Base-by-base conservation (phyloP, 2,797 vertebrate genomes). In the Gambusia yucatana region DNA sequence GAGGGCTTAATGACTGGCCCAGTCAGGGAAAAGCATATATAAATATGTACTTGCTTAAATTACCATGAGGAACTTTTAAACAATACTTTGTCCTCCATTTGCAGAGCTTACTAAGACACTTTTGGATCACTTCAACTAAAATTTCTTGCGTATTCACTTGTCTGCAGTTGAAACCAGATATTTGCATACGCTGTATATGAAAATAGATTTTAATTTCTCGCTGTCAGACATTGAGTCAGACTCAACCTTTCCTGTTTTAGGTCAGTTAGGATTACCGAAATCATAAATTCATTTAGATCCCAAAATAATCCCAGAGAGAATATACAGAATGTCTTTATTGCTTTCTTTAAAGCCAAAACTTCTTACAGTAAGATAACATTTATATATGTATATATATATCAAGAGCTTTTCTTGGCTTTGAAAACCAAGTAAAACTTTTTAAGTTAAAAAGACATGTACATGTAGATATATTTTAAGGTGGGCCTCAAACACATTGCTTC, bases 1-100 rank as follows among this genome's bases (percentile, higher is more conserved):
- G 88, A 91, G 85, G 83, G 83, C 83, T 90, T 93, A 93, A 95
- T 92, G 90, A 93, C 88, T 55, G 73, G 75, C 82, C 81, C 72
- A 67, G 82, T 76, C 71, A 0, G 79, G 79, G 72, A 78, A 79
- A 43, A 82, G 71, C 72, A 73, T 87, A 73, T 73, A 48, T 76
- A 50, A 77, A 61, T 83, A 73, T 78, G 69, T 79, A 69, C 78
- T 75, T 79, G 44, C 72, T 76, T 77, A 47, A 70, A 30, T 50
- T 28, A 11, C 47, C 69, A 69, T 39, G 16, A n/a, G 25, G 20
- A 20, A 67, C 30, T 74, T 16, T 73, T 61, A 63, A 28, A 55
- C 55, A 43, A 39, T 73, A 75, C 76, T 55, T 33, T 76, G 28
- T 76, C 74, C 22, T 30, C 59, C 3, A 20, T 20, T 4, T 39